These are phyloP conservation scores for Tipula vernalis DNA, from an alignment of 2,888 invertebrate genomes.

Conservation along the genomic window DNA sequence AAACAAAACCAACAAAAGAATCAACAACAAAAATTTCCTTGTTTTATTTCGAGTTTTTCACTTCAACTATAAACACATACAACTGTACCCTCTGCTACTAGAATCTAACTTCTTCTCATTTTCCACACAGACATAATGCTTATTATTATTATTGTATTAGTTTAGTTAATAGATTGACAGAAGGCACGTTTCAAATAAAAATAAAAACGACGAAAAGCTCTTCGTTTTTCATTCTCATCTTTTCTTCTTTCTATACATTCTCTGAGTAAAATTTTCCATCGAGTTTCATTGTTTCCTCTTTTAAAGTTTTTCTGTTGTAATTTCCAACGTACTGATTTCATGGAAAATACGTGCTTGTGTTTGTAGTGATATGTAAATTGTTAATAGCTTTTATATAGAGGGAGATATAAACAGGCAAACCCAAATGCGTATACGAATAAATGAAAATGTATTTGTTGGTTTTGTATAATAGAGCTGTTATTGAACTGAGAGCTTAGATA, in stretches of 20 bases:
- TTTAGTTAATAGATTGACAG: background rate
- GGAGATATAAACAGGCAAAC: background rate
- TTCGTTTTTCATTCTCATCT: background rate
- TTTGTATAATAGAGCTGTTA: background rate
- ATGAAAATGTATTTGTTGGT: background rate
- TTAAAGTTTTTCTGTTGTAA: background rate
- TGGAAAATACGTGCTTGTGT: background rate
- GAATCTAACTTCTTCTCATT: background rate
- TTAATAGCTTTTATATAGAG: background rate
- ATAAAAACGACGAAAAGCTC: background rate
- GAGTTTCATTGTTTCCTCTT: background rate
- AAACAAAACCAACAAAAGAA: background rate
- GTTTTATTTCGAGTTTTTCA: background rate
- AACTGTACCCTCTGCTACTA: background rate
- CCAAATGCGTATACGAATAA: background rate
- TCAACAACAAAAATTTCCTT: background rate
- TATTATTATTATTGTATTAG: background rate
- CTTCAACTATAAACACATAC: background rate
- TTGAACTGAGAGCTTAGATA: background rate
- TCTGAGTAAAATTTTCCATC: background rate
- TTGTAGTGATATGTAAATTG: background rate
- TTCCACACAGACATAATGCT: background rate
- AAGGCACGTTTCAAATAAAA: background rate
- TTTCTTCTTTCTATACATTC: background rate
- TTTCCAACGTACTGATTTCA: background rate